Evolutionary conservation across 1,140 invertebrate genomes (phyloP), one percentile per base, ranked within the genome.

Genomic region (Whitmania pigra): DNA sequence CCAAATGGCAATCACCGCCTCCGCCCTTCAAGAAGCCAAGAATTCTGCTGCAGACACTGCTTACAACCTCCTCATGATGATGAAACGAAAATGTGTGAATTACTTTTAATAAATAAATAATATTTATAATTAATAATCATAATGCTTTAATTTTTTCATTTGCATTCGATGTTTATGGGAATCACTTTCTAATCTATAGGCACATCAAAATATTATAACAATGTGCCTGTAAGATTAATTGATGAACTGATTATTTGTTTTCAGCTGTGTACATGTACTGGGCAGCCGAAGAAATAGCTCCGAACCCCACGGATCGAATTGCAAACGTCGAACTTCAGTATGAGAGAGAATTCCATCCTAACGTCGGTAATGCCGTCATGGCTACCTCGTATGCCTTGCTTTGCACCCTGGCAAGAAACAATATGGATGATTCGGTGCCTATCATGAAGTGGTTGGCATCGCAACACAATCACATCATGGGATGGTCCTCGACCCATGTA

Each of bases 381-480:
- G 88, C 92, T 0, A 96, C 93, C 0, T 89, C 93, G 0, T 97
- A 94, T 79, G 93, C 90, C 3, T 82, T 97, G n/a, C 80, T 96
- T 74, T 89, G 92, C 0, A 92, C 94, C 57, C 79, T 80, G 40
- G 77, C 75, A 22, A 75, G 77, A 40, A 77, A 76, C 72, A 71
- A 74, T 22, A 22, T 55, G 29, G 60, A 72, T 15, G 74, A 79
- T 60, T 57, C 79, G n/a, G 77, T 79, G 67, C 76, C 77, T 20
- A 93, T 95, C 78, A 92, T 96, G 29, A 88, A 89, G 77, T 97
- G 94, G 94, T 82, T 97, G 9, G 94, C 94, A 80, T 86, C 89
- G 0, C 93, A 96, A 79, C 85, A 94, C 53, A 72, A 73, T 40
- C 15, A 43, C n/a, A n/a, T 73, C 49, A 72, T 73, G 69, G 71